Evolutionary conservation across 2,113 vertebrate species (phyloP).

Genomic region (Carollia perspicillata): DNA sequence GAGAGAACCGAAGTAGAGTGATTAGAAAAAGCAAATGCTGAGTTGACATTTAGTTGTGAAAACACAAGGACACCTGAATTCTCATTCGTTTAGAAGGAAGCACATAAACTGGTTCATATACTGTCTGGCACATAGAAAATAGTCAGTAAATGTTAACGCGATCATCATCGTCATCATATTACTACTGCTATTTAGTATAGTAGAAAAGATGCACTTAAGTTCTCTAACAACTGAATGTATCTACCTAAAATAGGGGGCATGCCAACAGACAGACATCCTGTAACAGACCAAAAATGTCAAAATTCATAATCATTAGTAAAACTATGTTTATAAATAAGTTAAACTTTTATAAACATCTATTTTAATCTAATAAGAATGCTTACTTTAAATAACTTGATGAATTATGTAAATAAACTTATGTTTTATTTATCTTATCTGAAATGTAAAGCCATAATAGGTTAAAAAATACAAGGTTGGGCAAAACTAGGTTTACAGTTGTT

Average conservation of each 20-base stretch:
- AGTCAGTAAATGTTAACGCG: not conserved
- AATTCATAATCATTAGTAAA: not conserved
- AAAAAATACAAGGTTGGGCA: not conserved
- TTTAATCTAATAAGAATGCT: not conserved
- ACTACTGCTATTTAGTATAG: not conserved
- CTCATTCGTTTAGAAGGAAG: not conserved
- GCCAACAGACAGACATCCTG: not conserved
- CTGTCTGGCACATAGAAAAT: not conserved
- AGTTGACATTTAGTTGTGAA: not conserved
- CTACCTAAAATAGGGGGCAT: not conserved
- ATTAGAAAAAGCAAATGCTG: not conserved
- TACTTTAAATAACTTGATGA: not conserved
- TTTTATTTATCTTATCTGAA: constrained; percentile 35
- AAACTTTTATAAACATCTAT: constrained; percentile 1
- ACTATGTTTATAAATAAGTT: not conserved
- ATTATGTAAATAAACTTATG: not conserved
- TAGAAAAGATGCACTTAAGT: not conserved
- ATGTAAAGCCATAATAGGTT: not conserved
- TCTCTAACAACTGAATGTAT: not conserved
- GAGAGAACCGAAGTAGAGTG: not conserved
- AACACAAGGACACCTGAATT: not conserved
- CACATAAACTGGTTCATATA: not conserved
- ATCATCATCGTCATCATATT: not conserved
- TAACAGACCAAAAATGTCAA: not conserved
- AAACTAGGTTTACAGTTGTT: not conserved